Evolutionary conservation across 2,113 vertebrate species (phyloP), one percentile per base, ranked within the genome.

Genomic region (Oplegnathus fasciatus): DNA sequence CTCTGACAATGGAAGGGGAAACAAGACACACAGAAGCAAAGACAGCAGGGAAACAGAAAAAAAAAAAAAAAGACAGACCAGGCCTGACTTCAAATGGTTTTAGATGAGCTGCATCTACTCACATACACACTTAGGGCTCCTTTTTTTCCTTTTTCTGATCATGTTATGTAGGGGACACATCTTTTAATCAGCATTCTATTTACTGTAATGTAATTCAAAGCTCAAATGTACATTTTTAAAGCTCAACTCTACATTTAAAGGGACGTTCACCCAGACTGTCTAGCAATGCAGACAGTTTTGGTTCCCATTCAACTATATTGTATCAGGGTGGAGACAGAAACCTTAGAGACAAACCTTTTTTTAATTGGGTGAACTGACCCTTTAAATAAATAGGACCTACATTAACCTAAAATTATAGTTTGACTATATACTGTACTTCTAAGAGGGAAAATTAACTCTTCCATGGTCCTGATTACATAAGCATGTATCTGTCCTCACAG

Each of bases 1-100:
- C 14, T 84, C 40, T 58, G 58, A 88, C 60, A 72, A 84, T 70
- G 61, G 30, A 75, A 34, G 42, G n/a, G 46, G 22, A 78, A 67
- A 80, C 32, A 32, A 60, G 55, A 60, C 20, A 50, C 20, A 67
- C 11, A 50, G 15, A 65, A 20, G 42, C 24, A 71, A 18, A 32
- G 55, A 68, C n/a, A 67, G n/a, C 22, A 55, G 15, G 24, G 17
- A 9, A 68, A 80, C 11, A 20, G n/a, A n/a, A n/a, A n/a, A n/a
- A n/a, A n/a, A n/a, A 52, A 46, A 73, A 34, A 52, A 65, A 46
- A 69, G 14, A 44, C 70, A 37, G 7, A 7, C 28, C 20, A 57
- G 11, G 18, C 1, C n/a, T 20, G 18, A 76, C 26, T 61, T 58
- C 54, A 68, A 78, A 67, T 24, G 79, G 20, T 30, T 80, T 80